Conservation (phyloP, 2,888 invertebrate species). For the Limenitis camilla region DNA sequence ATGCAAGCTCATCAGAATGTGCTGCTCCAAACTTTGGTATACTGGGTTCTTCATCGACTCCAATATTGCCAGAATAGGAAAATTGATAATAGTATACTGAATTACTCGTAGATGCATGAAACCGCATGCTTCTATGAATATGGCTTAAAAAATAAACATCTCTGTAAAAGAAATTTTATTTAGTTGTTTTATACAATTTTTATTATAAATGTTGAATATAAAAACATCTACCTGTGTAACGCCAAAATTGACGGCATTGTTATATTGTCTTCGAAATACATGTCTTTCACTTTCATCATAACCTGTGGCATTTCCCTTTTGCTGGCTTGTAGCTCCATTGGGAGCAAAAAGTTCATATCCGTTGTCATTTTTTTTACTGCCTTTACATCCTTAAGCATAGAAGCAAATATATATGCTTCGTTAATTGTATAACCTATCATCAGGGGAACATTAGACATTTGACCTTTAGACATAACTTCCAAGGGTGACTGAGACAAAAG, state of each 20-base stretch:
- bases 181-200: neutral
- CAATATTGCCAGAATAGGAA: conserved; percentile 42
- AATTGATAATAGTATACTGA: conserved; percentile 59
- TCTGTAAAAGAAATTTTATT: conserved; percentile 31
- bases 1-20: conserved; percentile 59
- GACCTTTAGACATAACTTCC: conserved; percentile 37
- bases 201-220: neutral
- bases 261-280: conserved; percentile 47
- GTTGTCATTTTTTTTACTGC: conserved; percentile 32
- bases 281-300: conserved; percentile 39
- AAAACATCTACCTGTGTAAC: conserved; percentile 48
- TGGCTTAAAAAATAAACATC: conserved; percentile 59
- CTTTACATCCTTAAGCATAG: conserved; percentile 37
- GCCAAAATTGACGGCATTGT: conserved; percentile 40
- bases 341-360: conserved; percentile 40
- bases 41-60: conserved; percentile 43
- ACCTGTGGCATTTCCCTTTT: conserved; percentile 41
- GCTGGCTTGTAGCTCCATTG: conserved; percentile 49
- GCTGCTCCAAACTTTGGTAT: conserved; percentile 51
- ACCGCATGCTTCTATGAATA: conserved; percentile 46
- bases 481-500: conserved; percentile 47
- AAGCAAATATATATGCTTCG: conserved; percentile 57
- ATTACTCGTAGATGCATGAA: conserved; percentile 36
- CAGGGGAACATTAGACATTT: conserved; percentile 41
- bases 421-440: conserved; percentile 57